A percentile compares a stretch with the other conserved stretches of the same genome.
These are phyloP conservation scores for Melanotaenia parkinsoni DNA, from an alignment of 2,797 vertebrate genomes.

Conservation along the genomic window DNA sequence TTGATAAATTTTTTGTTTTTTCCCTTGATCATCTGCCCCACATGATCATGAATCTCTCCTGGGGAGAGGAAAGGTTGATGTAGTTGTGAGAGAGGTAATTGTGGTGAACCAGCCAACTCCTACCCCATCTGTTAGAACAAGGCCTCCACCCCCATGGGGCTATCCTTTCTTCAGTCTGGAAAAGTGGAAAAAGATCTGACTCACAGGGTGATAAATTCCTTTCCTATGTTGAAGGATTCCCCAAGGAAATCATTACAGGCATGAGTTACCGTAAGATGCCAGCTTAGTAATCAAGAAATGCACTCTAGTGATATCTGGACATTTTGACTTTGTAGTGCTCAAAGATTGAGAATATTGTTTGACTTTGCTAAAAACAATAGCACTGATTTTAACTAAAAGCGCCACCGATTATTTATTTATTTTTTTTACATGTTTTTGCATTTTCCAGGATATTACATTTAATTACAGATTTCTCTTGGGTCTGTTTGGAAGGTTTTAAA, in stretches of 20 bases:
- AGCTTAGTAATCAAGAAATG: conserved; percentile 18
- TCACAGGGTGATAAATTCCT: conserved; percentile 78
- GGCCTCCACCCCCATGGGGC: conserved; percentile 57
- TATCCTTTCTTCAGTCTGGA: conserved; percentile 66
- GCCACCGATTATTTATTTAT: conserved; percentile 8
- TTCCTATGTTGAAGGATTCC: conserved; percentile 74
- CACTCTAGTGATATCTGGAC: background rate
- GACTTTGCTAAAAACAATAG: conserved; percentile 10
- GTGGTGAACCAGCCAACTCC: conserved; percentile 29
- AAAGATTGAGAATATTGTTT: conserved; percentile 11
- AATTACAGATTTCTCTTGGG: conserved; percentile 36
- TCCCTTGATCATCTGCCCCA: conserved; percentile 40
- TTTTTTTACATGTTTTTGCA: conserved; percentile 21
- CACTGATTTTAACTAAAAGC: conserved; percentile 8
- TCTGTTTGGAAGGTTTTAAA: conserved; percentile 44
- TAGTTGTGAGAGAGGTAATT: background rate
- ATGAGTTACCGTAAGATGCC: conserved; percentile 38
- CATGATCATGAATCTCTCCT: conserved; percentile 39
- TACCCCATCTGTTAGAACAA: conserved; percentile 60
- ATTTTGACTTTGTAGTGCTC: background rate
- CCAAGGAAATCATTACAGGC: conserved; percentile 66
- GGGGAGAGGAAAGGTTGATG: conserved; percentile 14
- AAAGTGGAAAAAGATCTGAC: conserved; percentile 73
- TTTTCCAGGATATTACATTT: conserved; percentile 60
- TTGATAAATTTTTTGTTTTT: conserved; percentile 18